Conservation (phyloP, 2,113 vertebrate species). For the Dasyornis broadbenti region DNA sequence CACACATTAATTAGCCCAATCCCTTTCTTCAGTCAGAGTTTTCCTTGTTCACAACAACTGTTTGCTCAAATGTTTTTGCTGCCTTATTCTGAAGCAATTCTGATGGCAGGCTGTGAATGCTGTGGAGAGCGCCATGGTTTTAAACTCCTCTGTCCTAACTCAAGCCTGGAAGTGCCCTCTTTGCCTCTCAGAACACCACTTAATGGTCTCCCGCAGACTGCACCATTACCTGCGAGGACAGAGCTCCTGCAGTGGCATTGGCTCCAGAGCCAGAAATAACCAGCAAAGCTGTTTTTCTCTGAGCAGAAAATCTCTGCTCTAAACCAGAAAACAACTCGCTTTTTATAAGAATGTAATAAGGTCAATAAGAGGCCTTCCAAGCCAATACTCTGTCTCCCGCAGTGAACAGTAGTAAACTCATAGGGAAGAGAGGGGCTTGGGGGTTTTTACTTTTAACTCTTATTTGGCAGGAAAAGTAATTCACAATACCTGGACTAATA, state of each 20-base stretch:
- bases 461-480: neutral
- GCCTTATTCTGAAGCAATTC: slow-evolving; percentile 2
- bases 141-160: neutral
- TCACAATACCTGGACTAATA: neutral
- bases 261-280: slow-evolving; percentile 4
- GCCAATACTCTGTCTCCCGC: neutral
- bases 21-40: neutral
- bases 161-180: neutral
- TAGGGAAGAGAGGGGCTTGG: neutral
- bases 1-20: slow-evolving; percentile 18
- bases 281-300: neutral
- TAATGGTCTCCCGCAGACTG: neutral
- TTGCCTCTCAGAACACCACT: neutral
- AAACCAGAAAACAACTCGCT: slow-evolving; percentile 40
- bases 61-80: neutral
- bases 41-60: neutral
- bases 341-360: slow-evolving; percentile 23
- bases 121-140: neutral
- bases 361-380: slow-evolving; percentile 34
- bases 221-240: slow-evolving; percentile 4
- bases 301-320: slow-evolving; percentile 21
- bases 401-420: slow-evolving; percentile 6
- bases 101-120: neutral
- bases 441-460: neutral
- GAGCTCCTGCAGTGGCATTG: neutral